Base-by-base conservation (phyloP, 1,140 invertebrate genomes). In the Nasonia longicornis region DNA sequence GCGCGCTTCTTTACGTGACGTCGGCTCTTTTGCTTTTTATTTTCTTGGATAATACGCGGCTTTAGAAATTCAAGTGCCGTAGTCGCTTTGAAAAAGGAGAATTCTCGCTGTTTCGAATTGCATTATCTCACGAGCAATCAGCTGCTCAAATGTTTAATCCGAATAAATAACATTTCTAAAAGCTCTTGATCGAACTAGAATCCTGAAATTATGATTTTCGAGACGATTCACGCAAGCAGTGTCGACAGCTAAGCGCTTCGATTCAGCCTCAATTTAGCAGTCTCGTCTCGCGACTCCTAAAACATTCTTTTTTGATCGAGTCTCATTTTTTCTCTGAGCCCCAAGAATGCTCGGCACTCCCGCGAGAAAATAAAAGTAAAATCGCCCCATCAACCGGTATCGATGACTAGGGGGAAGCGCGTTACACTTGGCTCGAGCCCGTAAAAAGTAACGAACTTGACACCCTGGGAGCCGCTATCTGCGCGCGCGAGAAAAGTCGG, bases 381-480 rank as follows among this genome's bases (percentile, higher is more conserved):
- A 74, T 48, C 11, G 26, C n/a, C 26, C 72, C 31, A 70, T 76
- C 79, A 26, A 35, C 1, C 29, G 67, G 52, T 81, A 81, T 81
- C 67, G 74, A 77, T 81, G 80, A 81, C 20, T 77, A 14, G 31
- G 16, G 16, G 20, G 6, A 58, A 58, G 73, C 11, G 22, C 72
- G 29, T 67, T 63, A 70, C 42, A 79, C 14, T 77, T 52, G 26
- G 10, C 7, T 52, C 74, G 20, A 38, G 16, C 48, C 31, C 73
- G 22, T 81, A 81, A 81, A 81, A 81, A 77, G 80, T 81, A 81
- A 81, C 67, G 80, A 77, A 81, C 73, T 77, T 81, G 80, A 81
- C 67, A 81, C 79, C 45, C 48, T 26, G 7, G 48, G 22, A 58
- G 22, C 31, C 20, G 22, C 48, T 64, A 70, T 70, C 42, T 64